Evolutionary conservation across 2,797 vertebrate genomes (phyloP), one percentile per base, ranked within the genome.

Genomic region (Botia kubotai): DNA sequence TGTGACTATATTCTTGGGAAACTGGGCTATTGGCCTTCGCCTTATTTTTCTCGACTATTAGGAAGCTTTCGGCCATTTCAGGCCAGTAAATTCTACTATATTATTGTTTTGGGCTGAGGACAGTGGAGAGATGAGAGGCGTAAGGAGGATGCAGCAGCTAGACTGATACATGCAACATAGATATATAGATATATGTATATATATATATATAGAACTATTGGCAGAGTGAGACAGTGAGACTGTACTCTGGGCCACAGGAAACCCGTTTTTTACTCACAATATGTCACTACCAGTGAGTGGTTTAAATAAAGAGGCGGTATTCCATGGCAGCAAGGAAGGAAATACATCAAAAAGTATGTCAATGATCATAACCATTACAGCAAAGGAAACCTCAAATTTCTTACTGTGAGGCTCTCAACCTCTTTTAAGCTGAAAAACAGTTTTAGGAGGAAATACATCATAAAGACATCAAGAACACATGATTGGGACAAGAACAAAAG

Each of bases 211-310:
- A 63, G 1, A 70, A 39, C 76, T 39, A 93, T 29, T 82, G 14
- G 79, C n/a, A 87, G 80, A 93, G 89, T 93, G 93, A 94, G 94
- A 95, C 94, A 97, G 89, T 94, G 92, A 91, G 93, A 97, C 95
- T 95, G 93, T 93, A 97, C 95, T 97, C 92, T 90, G 94, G 95
- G 95, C 95, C 95, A 94, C 93, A 93, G 92, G 93, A 94, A 96
- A 95, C 94, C 95, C 92, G 87, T 94, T 95, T 96, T 96, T 98
- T 99, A 99, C 97, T 99, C 98, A 99, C 98, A 99, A 99, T 99
- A 98, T 94, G 98, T 97, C 96, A 98, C 98, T 99, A 99, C 93
- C 96, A 97, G 96, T 95, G 95, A 97, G 96, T 89, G 93, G 96
- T 96, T 96, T 96, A 96, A 96, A 96, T 95, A 97, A 96, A 96